Evolutionary conservation across 2,797 vertebrate species (phyloP).

Genomic region (Pantherophis alleghaniensis): DNA sequence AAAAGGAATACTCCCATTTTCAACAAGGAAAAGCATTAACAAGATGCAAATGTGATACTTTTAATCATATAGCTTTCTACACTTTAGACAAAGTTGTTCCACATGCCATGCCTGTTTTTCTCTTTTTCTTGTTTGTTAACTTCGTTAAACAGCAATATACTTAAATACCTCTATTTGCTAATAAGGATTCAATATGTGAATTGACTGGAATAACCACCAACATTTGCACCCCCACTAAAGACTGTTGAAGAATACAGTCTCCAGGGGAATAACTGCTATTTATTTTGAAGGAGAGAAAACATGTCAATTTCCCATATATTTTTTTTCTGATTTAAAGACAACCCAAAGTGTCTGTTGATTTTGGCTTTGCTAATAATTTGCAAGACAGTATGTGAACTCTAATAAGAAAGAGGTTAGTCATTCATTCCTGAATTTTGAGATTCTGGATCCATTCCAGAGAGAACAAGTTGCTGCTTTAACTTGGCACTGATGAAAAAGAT

Average conservation of each 20-base stretch:
- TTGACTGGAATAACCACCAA: constrained; percentile 25
- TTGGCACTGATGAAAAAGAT: constrained; percentile 23
- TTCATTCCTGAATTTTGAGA: background rate
- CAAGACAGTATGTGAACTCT: background rate
- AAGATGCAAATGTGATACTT: too few species aligned
- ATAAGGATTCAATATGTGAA: background rate
- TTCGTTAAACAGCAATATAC: background rate
- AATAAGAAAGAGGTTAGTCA: background rate
- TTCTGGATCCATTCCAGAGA: constrained; percentile 23
- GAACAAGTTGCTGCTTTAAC: background rate
- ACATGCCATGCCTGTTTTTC: background rate
- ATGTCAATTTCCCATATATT: background rate
- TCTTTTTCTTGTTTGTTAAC: too few species aligned
- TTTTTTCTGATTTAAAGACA: background rate
- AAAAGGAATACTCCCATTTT: too few species aligned
- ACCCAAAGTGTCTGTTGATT: background rate
- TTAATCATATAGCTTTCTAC: too few species aligned
- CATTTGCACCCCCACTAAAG: constrained; percentile 20
- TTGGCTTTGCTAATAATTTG: background rate
- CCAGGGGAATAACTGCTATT: constrained; percentile 43
- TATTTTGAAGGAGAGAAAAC: constrained; percentile 18
- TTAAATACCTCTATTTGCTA: background rate
- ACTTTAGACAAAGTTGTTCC: background rate
- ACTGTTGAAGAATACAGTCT: constrained; percentile 39
- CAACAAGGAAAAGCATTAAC: too few species aligned